These are phyloP conservation scores for Arnoldichthys spilopterus DNA, from an alignment of 2,797 vertebrate species.

Conservation along the genomic window DNA sequence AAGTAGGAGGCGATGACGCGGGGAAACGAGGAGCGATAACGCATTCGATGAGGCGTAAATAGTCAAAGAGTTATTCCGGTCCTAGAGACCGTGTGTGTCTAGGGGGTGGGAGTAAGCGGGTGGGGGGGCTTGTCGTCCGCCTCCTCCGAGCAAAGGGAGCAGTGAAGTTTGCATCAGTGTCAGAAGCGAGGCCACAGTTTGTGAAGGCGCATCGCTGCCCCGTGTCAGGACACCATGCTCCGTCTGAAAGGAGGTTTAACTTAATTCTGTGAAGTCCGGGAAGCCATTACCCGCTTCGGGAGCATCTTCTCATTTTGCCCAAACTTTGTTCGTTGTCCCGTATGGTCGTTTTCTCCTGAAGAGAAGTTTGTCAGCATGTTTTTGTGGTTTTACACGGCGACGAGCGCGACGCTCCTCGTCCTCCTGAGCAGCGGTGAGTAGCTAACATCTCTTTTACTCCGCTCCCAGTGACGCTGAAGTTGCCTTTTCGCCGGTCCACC, in stretches of 20 bases:
- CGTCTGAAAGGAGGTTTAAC: background rate
- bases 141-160: background rate
- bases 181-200: background rate
- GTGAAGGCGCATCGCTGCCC: background rate
- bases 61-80: slow-evolving; percentile 16
- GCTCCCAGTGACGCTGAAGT: background rate
- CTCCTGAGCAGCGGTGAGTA: slow-evolving; percentile 38
- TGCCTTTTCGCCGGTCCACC: background rate
- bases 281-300: too few species aligned
- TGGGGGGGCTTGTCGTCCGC: background rate
- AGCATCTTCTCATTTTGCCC: background rate
- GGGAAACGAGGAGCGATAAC: slow-evolving; percentile 31
- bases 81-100: background rate
- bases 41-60: slow-evolving; percentile 19
- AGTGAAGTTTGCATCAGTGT: background rate
- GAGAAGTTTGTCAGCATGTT: slow-evolving; percentile 37
- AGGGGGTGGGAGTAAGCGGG: background rate
- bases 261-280: too few species aligned
- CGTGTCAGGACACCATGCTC: background rate
- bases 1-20: slow-evolving; percentile 45
- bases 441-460: background rate
- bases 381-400: slow-evolving; percentile 8
- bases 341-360: background rate
- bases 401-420: slow-evolving; percentile 5
- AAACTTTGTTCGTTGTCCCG: background rate